Conservation (phyloP, 1,140 invertebrate genomes). For the Bombus pascuorum region DNA sequence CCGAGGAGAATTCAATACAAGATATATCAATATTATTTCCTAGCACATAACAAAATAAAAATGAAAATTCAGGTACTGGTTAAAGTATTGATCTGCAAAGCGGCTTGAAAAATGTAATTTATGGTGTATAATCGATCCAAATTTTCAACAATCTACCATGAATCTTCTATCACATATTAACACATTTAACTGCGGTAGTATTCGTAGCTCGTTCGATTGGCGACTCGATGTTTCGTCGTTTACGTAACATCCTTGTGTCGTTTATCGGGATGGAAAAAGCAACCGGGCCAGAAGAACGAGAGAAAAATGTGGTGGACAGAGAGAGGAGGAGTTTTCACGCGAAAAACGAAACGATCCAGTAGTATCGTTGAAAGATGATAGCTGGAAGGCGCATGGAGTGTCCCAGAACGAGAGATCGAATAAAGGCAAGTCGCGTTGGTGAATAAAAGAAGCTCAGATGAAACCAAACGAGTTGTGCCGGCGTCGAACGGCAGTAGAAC, state of each 20-base stretch:
- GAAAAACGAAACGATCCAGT: neutral
- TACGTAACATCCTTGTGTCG: slow-evolving; percentile 3
- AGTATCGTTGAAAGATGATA: slow-evolving; percentile 10
- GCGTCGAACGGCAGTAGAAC: neutral
- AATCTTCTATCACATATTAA: too few relatives aligned
- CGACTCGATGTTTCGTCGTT: neutral
- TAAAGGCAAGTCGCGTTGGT: neutral
- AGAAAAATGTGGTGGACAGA: neutral
- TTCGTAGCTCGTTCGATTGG: neutral
- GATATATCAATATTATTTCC: too few relatives aligned
- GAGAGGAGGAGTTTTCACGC: neutral
- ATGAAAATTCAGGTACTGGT: too few relatives aligned
- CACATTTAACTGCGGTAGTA: neutral
- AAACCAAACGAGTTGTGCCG: neutral
- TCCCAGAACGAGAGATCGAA: neutral
- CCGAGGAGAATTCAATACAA: too few relatives aligned
- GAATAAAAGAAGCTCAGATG: slow-evolving; percentile 6
- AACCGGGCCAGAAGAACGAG: neutral
- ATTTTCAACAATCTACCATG: neutral
- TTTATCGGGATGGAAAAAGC: neutral
- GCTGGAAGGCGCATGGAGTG: neutral
- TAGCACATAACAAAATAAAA: too few relatives aligned
- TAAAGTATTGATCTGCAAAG: too few relatives aligned
- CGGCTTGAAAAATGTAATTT: too few relatives aligned
- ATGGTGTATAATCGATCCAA: neutral